These are phyloP conservation scores for Latrodectus hesperus DNA, from an alignment of 2,888 invertebrate genomes.

Conservation along the genomic window DNA sequence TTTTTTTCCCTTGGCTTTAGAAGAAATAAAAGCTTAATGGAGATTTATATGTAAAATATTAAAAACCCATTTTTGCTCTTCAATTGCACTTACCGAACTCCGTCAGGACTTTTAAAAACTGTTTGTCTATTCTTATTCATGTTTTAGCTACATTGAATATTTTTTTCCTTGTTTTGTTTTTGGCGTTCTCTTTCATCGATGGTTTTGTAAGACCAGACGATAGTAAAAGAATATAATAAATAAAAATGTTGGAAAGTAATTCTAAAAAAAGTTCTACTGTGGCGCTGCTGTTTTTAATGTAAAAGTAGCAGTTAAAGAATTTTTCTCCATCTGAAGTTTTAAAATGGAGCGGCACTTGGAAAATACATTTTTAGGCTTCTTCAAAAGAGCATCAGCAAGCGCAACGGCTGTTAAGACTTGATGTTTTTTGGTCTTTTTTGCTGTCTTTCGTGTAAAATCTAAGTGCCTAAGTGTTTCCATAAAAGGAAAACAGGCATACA, in stretches of 20 bases:
- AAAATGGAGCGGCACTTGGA: slow-evolving; percentile 64
- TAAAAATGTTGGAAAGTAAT: slow-evolving; percentile 14
- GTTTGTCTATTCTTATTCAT: slow-evolving; percentile 56
- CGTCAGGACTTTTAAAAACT: slow-evolving; percentile 62
- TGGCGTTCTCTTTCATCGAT: slow-evolving; percentile 51
- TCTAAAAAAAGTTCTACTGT: slow-evolving; percentile 43
- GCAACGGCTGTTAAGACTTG: slow-evolving; percentile 61
- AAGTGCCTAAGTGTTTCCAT: slow-evolving; percentile 63
- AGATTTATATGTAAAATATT: slow-evolving; percentile 65
- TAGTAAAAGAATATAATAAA: slow-evolving; percentile 30
- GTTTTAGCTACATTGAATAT: slow-evolving; percentile 25
- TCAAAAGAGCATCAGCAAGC: slow-evolving; percentile 64
- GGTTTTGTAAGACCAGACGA: slow-evolving; percentile 53
- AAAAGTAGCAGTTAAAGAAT: slow-evolving; percentile 65
- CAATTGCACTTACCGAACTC: slow-evolving; percentile 63
- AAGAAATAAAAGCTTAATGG: slow-evolving; percentile 64
- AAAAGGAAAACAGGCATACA: slow-evolving; percentile 58
- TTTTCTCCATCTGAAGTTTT: slow-evolving; percentile 58
- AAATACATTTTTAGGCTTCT: slow-evolving; percentile 66
- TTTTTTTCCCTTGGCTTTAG: slow-evolving; percentile 33
- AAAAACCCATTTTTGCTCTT: slow-evolving; percentile 65
- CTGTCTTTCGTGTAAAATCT: slow-evolving; percentile 19
- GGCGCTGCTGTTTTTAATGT: slow-evolving; percentile 58
- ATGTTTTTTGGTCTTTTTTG: slow-evolving; percentile 20
- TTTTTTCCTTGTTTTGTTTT: slow-evolving; percentile 37